These are phyloP conservation scores for Centrocercus urophasianus DNA, from an alignment of 2,113 vertebrate genomes.

Conservation along the genomic window DNA sequence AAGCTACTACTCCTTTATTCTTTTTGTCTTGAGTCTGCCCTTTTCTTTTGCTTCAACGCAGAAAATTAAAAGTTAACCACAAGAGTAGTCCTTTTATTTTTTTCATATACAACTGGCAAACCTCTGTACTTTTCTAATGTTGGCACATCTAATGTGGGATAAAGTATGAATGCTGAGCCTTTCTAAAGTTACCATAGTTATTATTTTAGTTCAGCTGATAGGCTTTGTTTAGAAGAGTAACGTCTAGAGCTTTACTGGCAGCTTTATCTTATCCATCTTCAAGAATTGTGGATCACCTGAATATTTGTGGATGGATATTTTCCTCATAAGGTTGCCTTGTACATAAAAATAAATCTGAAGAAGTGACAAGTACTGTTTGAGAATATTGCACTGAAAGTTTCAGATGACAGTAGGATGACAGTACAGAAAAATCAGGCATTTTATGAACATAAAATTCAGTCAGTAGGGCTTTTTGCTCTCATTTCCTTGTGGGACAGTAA, in stretches of 20 bases:
- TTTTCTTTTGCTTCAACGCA: constrained; percentile 16
- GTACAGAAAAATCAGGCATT: neutral
- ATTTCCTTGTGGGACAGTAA: neutral
- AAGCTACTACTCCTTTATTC: constrained; percentile 60
- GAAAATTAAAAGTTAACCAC: constrained; percentile 58
- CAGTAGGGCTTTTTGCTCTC: neutral
- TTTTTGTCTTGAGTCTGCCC: constrained; percentile 41
- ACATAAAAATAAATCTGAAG: constrained; percentile 11
- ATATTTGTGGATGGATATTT: constrained; percentile 42
- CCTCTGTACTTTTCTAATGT: constrained; percentile 65
- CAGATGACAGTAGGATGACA: neutral
- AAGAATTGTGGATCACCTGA: constrained; percentile 46
- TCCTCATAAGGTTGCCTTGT: neutral
- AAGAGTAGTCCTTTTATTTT: constrained; percentile 42
- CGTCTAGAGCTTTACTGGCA: neutral
- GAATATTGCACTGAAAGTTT: neutral
- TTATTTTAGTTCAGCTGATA: constrained; percentile 51
- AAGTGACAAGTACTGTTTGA: neutral
- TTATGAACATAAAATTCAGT: neutral
- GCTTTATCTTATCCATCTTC: constrained; percentile 37
- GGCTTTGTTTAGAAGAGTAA: constrained; percentile 29
- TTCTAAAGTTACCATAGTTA: constrained; percentile 39
- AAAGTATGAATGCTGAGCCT: constrained; percentile 40
- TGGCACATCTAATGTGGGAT: constrained; percentile 10
- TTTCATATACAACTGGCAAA: constrained; percentile 41